phyloP scores from a whole-genome alignment of 1,140 invertebrate genomes.

The Drosophila ironensis region DNA sequence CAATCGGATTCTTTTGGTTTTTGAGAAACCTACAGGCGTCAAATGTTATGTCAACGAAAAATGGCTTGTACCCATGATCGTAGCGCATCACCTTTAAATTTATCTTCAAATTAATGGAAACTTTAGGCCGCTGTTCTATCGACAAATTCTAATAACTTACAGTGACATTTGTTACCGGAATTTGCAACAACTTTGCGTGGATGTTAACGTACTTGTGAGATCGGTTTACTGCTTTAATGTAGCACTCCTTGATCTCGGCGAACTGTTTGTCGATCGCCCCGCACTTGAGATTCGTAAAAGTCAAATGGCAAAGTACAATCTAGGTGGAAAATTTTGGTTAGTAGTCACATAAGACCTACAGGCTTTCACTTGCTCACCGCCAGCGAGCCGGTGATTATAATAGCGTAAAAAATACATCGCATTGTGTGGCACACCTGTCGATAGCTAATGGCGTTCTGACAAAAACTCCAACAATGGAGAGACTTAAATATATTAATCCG shows the following conservation, averaged over 20 bases:
- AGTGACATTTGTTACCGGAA: background rate
- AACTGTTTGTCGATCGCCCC: background rate
- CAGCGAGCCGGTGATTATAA: background rate
- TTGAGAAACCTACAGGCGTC: conserved; percentile 30
- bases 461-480: too few species aligned
- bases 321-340: background rate
- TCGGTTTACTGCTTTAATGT: background rate
- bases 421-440: background rate
- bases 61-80: conserved; percentile 37
- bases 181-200: background rate
- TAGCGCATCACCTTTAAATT: conserved; percentile 14
- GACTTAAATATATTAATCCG: too few species aligned
- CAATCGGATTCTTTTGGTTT: conserved; percentile 3
- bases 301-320: background rate
- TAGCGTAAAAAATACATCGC: background rate
- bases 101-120: background rate
- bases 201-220: background rate
- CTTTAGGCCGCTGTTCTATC: too few species aligned
- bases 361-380: background rate
- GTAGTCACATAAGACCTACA: background rate
- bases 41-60: conserved; percentile 9
- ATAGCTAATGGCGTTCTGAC: too few species aligned
- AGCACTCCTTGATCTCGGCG: background rate
- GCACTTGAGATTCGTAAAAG: background rate
- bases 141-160: background rate